These are phyloP conservation scores for Galemys pyrenaicus DNA, from an alignment of 2,113 vertebrate species.

Conservation along the genomic window DNA sequence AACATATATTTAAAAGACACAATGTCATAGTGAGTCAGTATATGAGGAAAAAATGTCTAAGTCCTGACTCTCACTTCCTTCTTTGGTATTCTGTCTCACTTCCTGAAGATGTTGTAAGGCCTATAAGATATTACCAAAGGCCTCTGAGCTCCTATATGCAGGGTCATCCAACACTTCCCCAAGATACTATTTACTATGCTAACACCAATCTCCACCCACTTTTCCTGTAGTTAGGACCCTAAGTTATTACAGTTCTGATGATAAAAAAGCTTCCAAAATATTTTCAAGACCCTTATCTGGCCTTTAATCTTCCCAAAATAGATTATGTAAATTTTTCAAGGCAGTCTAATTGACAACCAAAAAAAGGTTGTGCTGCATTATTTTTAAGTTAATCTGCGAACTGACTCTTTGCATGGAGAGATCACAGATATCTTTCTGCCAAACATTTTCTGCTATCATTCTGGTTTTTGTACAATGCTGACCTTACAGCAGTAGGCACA, in stretches of 20 bases:
- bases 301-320: slow-evolving; percentile 17
- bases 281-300: neutral
- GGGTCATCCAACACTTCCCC: neutral
- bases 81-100: slow-evolving; percentile 51
- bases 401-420: neutral
- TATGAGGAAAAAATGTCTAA: slow-evolving; percentile 46
- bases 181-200: neutral
- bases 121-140: neutral
- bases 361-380: neutral
- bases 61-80: slow-evolving; percentile 74
- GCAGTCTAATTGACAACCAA: neutral
- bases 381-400: slow-evolving; percentile 3
- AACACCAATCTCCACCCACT: neutral
- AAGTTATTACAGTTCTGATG: neutral
- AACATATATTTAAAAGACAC: slow-evolving; percentile 22
- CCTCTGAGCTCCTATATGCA: neutral
- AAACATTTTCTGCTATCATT: neutral
- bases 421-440: neutral
- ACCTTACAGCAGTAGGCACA: neutral
- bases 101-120: slow-evolving; percentile 63
- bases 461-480: neutral
- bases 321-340: neutral
- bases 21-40: slow-evolving; percentile 68
- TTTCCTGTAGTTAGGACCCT: neutral
- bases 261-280: neutral